Percentiles rank a stretch among this genome's conserved stretches.
Evolutionary conservation across 2,888 invertebrate genomes (phyloP).

Genomic region (Horisme vitalbata): DNA sequence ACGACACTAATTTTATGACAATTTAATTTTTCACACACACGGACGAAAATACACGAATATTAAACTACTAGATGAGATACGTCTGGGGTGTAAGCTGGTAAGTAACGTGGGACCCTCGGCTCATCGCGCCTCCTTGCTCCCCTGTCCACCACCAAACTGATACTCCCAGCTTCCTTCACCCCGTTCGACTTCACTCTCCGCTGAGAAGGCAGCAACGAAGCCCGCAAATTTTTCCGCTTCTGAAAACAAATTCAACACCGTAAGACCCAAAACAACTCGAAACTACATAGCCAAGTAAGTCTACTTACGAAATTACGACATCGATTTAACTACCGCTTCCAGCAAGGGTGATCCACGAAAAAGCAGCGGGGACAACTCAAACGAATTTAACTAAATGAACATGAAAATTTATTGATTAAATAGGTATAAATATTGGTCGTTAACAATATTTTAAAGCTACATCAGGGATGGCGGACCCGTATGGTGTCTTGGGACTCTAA

Average conservation of each 20-base stretch:
- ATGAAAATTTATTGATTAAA: conserved; percentile 60
- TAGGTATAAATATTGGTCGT: conserved; percentile 58
- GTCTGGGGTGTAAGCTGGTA: conserved; percentile 90
- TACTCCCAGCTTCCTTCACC: conserved; percentile 90
- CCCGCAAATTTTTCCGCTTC: conserved; percentile 94
- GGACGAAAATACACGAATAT: conserved; percentile 25
- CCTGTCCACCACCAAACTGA: conserved; percentile 91
- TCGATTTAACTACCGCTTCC: conserved; percentile 52
- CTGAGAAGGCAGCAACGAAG: conserved; percentile 90
- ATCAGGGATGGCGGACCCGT: conserved; percentile 53
- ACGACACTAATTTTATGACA: conserved; percentile 17
- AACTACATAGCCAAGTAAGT: conserved; percentile 35
- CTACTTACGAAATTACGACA: conserved; percentile 71
- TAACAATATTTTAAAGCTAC: conserved; percentile 60
- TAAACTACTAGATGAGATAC: conserved; percentile 91
- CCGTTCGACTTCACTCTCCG: conserved; percentile 91
- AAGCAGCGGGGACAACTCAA: conserved; percentile 58
- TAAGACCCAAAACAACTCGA: conserved; percentile 25
- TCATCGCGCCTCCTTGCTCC: conserved; percentile 85
- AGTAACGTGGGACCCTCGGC: conserved; percentile 86
- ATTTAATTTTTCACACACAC: conserved; percentile 11
- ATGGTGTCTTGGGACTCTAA: conserved; percentile 13
- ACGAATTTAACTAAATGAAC: conserved; percentile 66
- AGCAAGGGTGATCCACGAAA: conserved; percentile 50
- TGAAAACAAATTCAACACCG: conserved; percentile 69